phyloP scores from a whole-genome alignment of 1,140 invertebrate species.

The Drosophila simulans region DNA sequence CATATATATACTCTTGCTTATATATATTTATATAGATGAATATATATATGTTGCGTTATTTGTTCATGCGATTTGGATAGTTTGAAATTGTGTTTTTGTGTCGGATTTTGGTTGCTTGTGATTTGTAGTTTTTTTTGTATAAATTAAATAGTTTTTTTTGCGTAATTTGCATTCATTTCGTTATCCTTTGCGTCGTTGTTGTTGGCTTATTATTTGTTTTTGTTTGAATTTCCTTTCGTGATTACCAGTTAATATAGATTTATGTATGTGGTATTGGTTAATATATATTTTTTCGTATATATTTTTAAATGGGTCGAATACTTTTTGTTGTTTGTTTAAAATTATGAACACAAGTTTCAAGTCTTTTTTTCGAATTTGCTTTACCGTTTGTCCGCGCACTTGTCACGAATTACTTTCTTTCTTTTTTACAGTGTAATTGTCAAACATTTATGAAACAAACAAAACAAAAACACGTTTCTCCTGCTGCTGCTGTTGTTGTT shows the following conservation, averaged over 20 bases:
- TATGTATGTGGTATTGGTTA: constrained; percentile 28
- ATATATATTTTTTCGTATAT: constrained; percentile 44
- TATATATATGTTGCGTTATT: constrained; percentile 61
- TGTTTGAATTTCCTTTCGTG: constrained; percentile 9
- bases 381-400: constrained; percentile 25
- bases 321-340: constrained; percentile 58
- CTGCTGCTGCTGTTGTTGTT: neutral
- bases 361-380: constrained; percentile 67
- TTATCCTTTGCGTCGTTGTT: constrained; percentile 39
- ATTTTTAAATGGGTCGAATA: constrained; percentile 40
- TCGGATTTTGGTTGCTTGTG: constrained; percentile 41
- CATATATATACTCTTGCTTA: constrained; percentile 39
- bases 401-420: neutral
- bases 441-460: constrained; percentile 18
- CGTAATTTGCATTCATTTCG: constrained; percentile 13
- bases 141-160: constrained; percentile 21
- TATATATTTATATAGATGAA: constrained; percentile 24
- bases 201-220: constrained; percentile 16
- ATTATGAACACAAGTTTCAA: constrained; percentile 77
- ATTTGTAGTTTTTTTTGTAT: constrained; percentile 6
- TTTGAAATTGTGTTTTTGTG: constrained; percentile 11
- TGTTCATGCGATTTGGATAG: constrained; percentile 47
- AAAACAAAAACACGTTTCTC: constrained; percentile 16
- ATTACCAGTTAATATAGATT: constrained; percentile 40
- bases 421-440: constrained; percentile 14